phyloP scores from a whole-genome alignment of 2,113 vertebrate species.

The Pheucticus melanocephalus region DNA sequence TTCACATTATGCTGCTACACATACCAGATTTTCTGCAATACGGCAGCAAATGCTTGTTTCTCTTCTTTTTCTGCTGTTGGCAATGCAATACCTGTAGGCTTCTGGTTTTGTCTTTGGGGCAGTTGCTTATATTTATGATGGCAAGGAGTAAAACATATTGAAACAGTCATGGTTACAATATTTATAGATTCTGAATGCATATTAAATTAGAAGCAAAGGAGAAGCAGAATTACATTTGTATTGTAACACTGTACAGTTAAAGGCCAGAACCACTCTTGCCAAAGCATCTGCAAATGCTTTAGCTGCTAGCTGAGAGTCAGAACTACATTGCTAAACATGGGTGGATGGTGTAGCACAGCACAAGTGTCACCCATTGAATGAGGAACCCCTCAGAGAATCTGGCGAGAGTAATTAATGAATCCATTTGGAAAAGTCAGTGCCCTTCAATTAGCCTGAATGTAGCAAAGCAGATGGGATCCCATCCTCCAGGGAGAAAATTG shows the following conservation, averaged over 20 bases:
- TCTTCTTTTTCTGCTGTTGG: background rate
- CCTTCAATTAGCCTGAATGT: constrained; percentile 75
- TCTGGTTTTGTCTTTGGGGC: background rate
- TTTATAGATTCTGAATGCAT: constrained; percentile 49
- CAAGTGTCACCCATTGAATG: constrained; percentile 62
- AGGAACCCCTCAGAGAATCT: constrained; percentile 61
- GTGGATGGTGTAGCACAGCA: constrained; percentile 48
- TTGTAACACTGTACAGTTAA: constrained; percentile 11
- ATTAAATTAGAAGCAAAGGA: constrained; percentile 57
- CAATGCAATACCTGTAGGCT: constrained; percentile 1
- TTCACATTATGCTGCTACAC: background rate
- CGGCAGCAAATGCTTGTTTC: background rate
- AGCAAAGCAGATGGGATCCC: constrained; percentile 78
- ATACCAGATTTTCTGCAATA: background rate
- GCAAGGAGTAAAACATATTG: constrained; percentile 31
- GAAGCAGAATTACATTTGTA: constrained; percentile 38
- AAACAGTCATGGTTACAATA: constrained; percentile 10
- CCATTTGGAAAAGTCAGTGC: constrained; percentile 78
- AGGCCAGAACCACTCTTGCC: constrained; percentile 26
- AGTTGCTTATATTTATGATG: constrained; percentile 4
- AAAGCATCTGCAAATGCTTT: constrained; percentile 57
- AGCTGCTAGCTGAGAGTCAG: background rate
- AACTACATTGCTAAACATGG: constrained; percentile 11
- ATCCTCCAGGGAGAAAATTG: constrained; percentile 66
- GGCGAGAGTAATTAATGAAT: constrained; percentile 78